Evolutionary conservation across 2,888 invertebrate species (phyloP).

Genomic region (Sinelater perroti): DNA sequence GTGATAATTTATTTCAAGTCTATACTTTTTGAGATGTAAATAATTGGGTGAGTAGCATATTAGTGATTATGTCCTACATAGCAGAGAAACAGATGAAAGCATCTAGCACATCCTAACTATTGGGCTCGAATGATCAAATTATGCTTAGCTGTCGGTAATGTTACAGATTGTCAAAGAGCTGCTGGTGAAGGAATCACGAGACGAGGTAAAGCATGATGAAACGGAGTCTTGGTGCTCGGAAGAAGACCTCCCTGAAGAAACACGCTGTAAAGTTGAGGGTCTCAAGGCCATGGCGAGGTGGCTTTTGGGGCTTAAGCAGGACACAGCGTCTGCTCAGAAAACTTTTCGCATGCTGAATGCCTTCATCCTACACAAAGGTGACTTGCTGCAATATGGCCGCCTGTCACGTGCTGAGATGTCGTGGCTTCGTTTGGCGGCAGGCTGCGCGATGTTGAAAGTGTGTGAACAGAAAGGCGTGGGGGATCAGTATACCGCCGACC

Average conservation of each 20-base stretch:
- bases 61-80: too few species aligned
- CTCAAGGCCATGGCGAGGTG: slow-evolving; percentile 97
- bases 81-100: too few species aligned
- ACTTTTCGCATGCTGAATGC: slow-evolving; percentile 95
- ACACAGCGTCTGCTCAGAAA: slow-evolving; percentile 88
- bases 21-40: too few species aligned
- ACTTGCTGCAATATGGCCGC: slow-evolving; percentile 71
- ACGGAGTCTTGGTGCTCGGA: slow-evolving; percentile 84
- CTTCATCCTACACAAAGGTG: slow-evolving; percentile 88
- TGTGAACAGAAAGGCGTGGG: slow-evolving; percentile 97
- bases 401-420: slow-evolving; percentile 89
- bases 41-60: too few species aligned
- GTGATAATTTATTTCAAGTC: too few species aligned
- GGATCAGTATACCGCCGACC: slow-evolving; percentile 92
- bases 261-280: slow-evolving; percentile 91
- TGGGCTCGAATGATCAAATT: too few species aligned
- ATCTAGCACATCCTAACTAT: too few species aligned
- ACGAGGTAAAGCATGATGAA: slow-evolving; percentile 59
- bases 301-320: slow-evolving; percentile 89
- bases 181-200: slow-evolving; percentile 80
- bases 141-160: too few species aligned
- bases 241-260: slow-evolving; percentile 88
- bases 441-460: slow-evolving; percentile 95
- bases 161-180: slow-evolving; percentile 91
- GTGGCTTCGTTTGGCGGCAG: slow-evolving; percentile 90